A percentile compares a stretch with the other conserved stretches of the same genome.
Evolutionary conservation across 2,113 vertebrate genomes (phyloP).

Genomic region (Dunckerocampus dactyliophorus): DNA sequence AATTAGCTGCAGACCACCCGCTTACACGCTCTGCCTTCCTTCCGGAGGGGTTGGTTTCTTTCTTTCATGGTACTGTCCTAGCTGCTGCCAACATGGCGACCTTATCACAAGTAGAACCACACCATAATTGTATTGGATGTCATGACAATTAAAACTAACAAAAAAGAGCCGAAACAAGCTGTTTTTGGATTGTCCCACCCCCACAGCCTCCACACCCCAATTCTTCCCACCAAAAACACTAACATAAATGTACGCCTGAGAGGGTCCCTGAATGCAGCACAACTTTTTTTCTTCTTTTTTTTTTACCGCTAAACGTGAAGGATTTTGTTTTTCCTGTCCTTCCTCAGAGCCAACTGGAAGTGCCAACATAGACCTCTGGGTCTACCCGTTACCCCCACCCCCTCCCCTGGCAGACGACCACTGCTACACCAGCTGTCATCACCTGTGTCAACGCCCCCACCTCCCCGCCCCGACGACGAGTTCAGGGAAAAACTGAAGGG

Average conservation of each 20-base stretch:
- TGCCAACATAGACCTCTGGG: slow-evolving; percentile 47
- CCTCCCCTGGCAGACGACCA: slow-evolving; percentile 63
- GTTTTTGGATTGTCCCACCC: slow-evolving; percentile 58
- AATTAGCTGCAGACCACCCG: slow-evolving; percentile 73
- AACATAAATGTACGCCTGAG: slow-evolving; percentile 24
- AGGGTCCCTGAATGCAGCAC: neutral
- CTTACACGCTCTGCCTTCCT: slow-evolving; percentile 78
- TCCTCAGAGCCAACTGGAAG: slow-evolving; percentile 46
- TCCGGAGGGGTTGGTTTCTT: slow-evolving; percentile 47
- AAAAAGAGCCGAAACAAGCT: slow-evolving; percentile 73
- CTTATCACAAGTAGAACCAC: slow-evolving; percentile 78
- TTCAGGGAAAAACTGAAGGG: slow-evolving; percentile 82
- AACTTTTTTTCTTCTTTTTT: neutral
- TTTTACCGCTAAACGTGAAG: slow-evolving; percentile 4
- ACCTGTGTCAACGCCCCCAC: slow-evolving; percentile 71
- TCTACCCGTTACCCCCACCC: slow-evolving; percentile 47
- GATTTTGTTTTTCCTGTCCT: slow-evolving; percentile 11
- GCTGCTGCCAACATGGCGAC: slow-evolving; percentile 63
- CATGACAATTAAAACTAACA: slow-evolving; percentile 49
- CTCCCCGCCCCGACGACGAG: slow-evolving; percentile 49
- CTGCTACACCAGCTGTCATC: slow-evolving; percentile 78
- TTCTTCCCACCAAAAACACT: slow-evolving; percentile 51
- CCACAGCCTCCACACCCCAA: no score
- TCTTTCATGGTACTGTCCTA: slow-evolving; percentile 76
- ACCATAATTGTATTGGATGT: slow-evolving; percentile 78